Evolutionary conservation across 2,888 invertebrate genomes (phyloP), one percentile per base, ranked within the genome.

Genomic region (Diloba caeruleocephala): DNA sequence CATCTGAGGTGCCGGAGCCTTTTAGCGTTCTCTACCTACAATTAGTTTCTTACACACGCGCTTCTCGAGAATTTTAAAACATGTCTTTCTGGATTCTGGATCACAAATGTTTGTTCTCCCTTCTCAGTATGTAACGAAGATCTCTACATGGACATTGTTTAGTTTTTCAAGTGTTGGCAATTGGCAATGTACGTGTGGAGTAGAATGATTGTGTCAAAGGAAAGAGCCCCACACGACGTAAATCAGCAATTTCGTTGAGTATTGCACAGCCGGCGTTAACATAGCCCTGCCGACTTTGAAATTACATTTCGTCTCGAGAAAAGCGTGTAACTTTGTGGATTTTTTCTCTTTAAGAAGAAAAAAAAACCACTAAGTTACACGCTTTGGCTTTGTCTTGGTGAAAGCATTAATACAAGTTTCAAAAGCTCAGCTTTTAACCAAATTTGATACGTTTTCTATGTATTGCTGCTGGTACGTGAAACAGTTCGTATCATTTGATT

Each of bases 231-330:
- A 64, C 76, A 76, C 75, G 77, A 77, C 72, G 69, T 76, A 81
- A 81, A 84, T 83, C 81, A 78, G 74, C 80, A 79, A 83, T 86
- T 82, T 85, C 76, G 79, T 76, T 76, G 79, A 81, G 80, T 82
- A 82, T 82, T 77, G 68, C 76, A 55, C 67, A 72, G 77, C 71
- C 76, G 75, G 55, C 74, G 79, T 81, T 83, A 82, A 80, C 75
- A 83, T 79, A 76, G 77, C 77, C 74, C 77, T 72, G 71, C 55
- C 76, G 81, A 76, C 81, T 84, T 81, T 84, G 82, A 82, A 82
- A 81, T 81, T 76, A 75, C 82, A 75, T 78, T 80, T 80, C 71
- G 76, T 74, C 76, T 72, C 62, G 65, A 71, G 71, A 69, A 81
- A 82, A 82, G 77, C 80, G 80, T 76, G 75, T 77, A 75, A 80